A percentile compares a stretch with the other conserved stretches of the same genome.
Evolutionary conservation across 2,888 invertebrate genomes (phyloP).

Genomic region (Pseudococcus jackbeardsleyi): DNA sequence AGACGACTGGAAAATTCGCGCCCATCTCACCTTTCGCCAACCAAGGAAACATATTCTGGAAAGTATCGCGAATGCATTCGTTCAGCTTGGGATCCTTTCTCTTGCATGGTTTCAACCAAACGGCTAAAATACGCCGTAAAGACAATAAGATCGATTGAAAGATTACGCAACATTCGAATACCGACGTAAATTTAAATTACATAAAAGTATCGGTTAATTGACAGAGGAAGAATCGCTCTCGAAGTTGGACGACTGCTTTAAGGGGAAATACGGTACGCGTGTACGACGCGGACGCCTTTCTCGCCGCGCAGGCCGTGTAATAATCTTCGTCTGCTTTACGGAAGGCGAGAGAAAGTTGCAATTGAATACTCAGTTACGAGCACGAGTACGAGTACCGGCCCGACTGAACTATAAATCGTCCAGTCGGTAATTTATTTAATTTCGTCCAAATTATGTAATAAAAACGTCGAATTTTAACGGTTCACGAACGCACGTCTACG

Average conservation of each 20-base stretch:
- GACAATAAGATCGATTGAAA: not conserved
- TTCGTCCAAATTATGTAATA: conserved; percentile 48
- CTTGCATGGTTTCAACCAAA: conserved; percentile 73
- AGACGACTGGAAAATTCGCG: not conserved
- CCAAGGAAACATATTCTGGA: conserved; percentile 74
- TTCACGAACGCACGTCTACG: not conserved
- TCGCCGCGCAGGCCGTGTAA: not conserved
- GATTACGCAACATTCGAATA: conserved; percentile 25
- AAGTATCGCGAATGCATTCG: conserved; percentile 73
- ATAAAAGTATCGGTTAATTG: conserved; percentile 39
- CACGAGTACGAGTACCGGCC: not conserved
- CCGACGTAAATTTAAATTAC: conserved; percentile 34
- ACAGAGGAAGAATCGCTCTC: not conserved
- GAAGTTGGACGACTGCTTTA: not conserved
- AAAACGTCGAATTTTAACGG: conserved; percentile 31
- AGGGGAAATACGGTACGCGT: conserved; percentile 29
- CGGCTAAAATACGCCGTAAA: conserved; percentile 70
- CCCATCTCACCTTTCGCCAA: conserved; percentile 72
- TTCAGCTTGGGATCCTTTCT: conserved; percentile 73
- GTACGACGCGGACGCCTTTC: conserved; percentile 8
- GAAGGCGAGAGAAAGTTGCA: conserved; percentile 52
- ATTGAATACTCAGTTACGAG: conserved; percentile 19
- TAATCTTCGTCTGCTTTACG: not conserved
- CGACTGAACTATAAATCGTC: conserved; percentile 46
- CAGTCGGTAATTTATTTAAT: conserved; percentile 30